phyloP scores from a whole-genome alignment of 2,113 vertebrate species.

The Maccullochella peelii region DNA sequence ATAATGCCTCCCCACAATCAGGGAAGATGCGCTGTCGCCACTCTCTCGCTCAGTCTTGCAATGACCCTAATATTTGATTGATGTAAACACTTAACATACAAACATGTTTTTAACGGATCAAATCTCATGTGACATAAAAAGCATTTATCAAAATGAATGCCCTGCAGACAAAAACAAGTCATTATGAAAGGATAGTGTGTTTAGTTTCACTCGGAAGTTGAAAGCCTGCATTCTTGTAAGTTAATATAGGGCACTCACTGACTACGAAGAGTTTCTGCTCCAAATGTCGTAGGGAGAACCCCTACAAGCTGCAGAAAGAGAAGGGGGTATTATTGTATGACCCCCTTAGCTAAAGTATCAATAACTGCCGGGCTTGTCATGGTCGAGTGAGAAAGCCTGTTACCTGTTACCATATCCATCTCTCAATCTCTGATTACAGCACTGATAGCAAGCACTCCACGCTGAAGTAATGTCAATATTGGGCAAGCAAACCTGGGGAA shows the following conservation, averaged over 20 bases:
- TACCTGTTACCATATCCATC: constrained; percentile 56
- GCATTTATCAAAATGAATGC: constrained; percentile 50
- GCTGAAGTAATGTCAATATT: constrained; percentile 34
- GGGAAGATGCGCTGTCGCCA: too few species aligned
- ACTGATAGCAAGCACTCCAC: constrained; percentile 57
- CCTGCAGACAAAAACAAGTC: constrained; percentile 56
- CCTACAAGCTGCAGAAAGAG: constrained; percentile 53
- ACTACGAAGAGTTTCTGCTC: constrained; percentile 50
- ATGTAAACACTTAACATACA: constrained; percentile 11
- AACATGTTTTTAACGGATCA: constrained; percentile 45
- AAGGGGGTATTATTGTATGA: constrained; percentile 72
- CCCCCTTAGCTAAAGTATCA: constrained; percentile 68
- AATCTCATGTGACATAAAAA: constrained; percentile 36
- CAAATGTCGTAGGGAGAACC: constrained; percentile 49
- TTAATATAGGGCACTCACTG: constrained; percentile 61
- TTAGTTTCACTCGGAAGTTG: constrained; percentile 63
- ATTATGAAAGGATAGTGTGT: constrained; percentile 59
- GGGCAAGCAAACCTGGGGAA: constrained; percentile 40
- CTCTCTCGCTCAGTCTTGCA: not conserved
- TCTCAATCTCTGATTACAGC: constrained; percentile 71
- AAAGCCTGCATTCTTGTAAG: constrained; percentile 71
- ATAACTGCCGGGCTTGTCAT: constrained; percentile 68
- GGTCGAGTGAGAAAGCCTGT: constrained; percentile 56
- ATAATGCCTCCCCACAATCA: not conserved
- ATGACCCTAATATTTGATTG: constrained; percentile 24